Evolutionary conservation across 2,113 vertebrate genomes (phyloP), one percentile per base, ranked within the genome.

Genomic region (Gallinago paraguaiae): DNA sequence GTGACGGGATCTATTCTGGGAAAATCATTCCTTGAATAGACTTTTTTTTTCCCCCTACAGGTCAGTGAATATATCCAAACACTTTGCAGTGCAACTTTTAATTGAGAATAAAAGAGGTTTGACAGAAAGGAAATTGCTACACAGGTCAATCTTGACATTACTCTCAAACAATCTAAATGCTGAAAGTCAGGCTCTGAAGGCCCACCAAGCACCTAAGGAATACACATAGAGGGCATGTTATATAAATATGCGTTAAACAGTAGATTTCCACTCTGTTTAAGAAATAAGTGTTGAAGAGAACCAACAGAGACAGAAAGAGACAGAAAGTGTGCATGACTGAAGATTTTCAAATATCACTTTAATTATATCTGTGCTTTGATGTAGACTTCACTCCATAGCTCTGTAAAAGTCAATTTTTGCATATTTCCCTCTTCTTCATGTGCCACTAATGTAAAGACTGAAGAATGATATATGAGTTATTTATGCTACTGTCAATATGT

Each of bases 71-170:
- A 75, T 17, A 48, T 68, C 30, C 14, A 71, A 82, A 68, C 46
- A 83, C 43, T 61, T 60, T 19, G 41, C 54, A 75, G 54, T 88
- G 56, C 67, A 92, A 81, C 46, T 74, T 75, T 90, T 91, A 92
- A 96, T 90, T 87, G 80, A 92, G 65, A 85, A 80, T 91, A 61
- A 85, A 90, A 94, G 53, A 93, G 33, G 50, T 35, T 90, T 95
- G 82, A 63, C 83, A 75, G 89, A 83, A 78, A 82, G n/a, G 60
- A 92, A 78, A 78, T 68, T 86, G 79, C 64, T 65, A 31, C 25
- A 80, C 61, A 80, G 60, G 80, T 93, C 46, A 91, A 33, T 91
- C 74, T 94, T 84, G 39, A 65, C 41, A 67, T 72, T 70, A 43
- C 25, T 75, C 23, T 77, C 50, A 45, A 91, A 85, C 54, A 94